Evolutionary conservation across 1,140 invertebrate species (phyloP).

Genomic region (Hormaphis cornu): DNA sequence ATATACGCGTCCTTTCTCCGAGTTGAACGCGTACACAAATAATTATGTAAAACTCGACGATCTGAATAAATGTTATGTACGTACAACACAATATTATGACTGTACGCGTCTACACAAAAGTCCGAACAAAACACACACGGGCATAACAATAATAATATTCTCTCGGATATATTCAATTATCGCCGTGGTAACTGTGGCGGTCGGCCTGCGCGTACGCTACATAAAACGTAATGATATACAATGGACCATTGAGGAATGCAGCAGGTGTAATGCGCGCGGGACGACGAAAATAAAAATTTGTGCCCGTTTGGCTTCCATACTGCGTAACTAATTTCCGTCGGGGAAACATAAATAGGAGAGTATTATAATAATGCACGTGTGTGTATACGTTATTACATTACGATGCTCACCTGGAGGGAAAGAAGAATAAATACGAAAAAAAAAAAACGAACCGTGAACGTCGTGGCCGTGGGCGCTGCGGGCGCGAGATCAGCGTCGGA

Average conservation of each 20-base stretch:
- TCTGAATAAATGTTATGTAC: too few relatives aligned
- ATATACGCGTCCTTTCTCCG: too few relatives aligned
- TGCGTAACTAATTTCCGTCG: slow-evolving; percentile 29
- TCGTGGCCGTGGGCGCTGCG: too few relatives aligned
- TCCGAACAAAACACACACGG: neutral
- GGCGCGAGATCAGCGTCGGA: too few relatives aligned
- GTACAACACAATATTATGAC: too few relatives aligned
- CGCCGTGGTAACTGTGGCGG: neutral
- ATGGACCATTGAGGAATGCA: slow-evolving; percentile 29
- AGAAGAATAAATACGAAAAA: too few relatives aligned
- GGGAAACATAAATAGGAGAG: slow-evolving; percentile 16
- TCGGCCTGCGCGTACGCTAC: slow-evolving; percentile 14
- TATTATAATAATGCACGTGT: too few relatives aligned
- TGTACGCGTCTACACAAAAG: neutral
- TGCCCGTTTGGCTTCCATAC: slow-evolving; percentile 28
- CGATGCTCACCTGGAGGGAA: too few relatives aligned
- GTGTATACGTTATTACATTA: too few relatives aligned
- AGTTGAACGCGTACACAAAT: too few relatives aligned
- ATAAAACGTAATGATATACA: slow-evolving; percentile 8
- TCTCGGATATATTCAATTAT: slow-evolving; percentile 31
- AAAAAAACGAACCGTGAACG: too few relatives aligned
- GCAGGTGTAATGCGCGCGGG: slow-evolving; percentile 28
- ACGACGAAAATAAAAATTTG: slow-evolving; percentile 29
- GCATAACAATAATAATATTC: neutral
- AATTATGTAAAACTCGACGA: too few relatives aligned